A percentile compares a stretch with the other conserved stretches of the same genome.
Evolutionary conservation across 2,888 invertebrate species (phyloP).

Genomic region (Coenonympha glycerion): DNA sequence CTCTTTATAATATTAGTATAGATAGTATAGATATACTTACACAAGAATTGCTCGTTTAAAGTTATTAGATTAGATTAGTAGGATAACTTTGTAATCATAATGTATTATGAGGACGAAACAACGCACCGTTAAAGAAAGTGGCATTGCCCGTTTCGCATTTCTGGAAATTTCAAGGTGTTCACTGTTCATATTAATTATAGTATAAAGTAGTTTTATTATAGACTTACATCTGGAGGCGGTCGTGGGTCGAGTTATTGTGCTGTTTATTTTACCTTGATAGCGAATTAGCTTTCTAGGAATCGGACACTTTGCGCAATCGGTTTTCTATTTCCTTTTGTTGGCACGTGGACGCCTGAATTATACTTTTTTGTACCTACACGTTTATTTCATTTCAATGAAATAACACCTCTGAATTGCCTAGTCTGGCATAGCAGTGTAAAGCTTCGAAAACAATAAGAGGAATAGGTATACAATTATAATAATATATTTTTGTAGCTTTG

Average conservation of each 20-base stretch:
- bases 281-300: constrained; percentile 12
- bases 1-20: too few species aligned
- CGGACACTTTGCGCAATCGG: constrained; percentile 6
- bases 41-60: too few species aligned
- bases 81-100: constrained; percentile 32
- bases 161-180: too few species aligned
- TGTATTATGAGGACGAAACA: too few species aligned
- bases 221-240: background rate
- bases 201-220: too few species aligned
- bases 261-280: constrained; percentile 6
- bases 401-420: background rate
- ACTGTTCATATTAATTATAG: too few species aligned
- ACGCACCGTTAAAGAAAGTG: constrained; percentile 29
- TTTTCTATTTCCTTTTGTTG: constrained; percentile 9
- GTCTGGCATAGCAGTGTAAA: background rate
- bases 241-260: background rate
- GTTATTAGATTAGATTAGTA: too few species aligned
- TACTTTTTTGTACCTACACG: background rate
- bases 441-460: too few species aligned
- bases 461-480: too few species aligned
- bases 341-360: constrained; percentile 7
- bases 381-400: background rate
- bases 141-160: constrained; percentile 1
- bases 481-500: too few species aligned
- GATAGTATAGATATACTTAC: too few species aligned